Base-by-base conservation (phyloP, 2,113 vertebrate genomes). In the Cottus gobio region DNA sequence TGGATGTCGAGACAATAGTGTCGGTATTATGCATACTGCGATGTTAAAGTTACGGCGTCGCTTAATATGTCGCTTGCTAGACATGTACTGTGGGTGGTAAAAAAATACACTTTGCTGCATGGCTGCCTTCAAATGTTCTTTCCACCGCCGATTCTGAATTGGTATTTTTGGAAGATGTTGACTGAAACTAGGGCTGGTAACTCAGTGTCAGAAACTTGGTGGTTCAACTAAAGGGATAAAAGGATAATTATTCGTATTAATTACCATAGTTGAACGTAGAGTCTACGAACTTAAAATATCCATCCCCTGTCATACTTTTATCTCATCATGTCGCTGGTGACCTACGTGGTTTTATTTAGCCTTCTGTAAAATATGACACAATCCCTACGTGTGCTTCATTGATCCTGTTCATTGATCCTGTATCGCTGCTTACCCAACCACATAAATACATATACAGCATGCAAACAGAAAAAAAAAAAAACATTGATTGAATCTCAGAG, bases 361-460 rank as follows among this genome's bases (percentile, higher is more conserved):
- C 39, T 75, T 67, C 31, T 66, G 22, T 50, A 60, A 71, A 71
- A 63, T 78, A 75, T 71, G 50, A 68, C 42, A 79, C 62, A 79
- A 79, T 57, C 44, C 22, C 4, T 37, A 39, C 64, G 11, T 61
- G 18, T 58, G 31, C 42, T n/a, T 42, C 22, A 83, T 68, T 73
- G 74, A 85, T 71, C 28, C 9, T 2, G 4, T 78, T 61, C 56
- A 72, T 81, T 37, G 63, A 66, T 70, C 18, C 22, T 63, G 46
- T 26, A 39, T 57, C 2, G 42, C 62, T 75, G 68, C 57, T 77
- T 73, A 71, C 4, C 70, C 50, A 72, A 54, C 50, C 37, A 57
- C 12, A 72, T 22, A 73, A 56, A 72, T 28, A 63, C 46, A 71
- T 74, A 28, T 34, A 9, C 61, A 48, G 7, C 57, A 57, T 37